phyloP scores from a whole-genome alignment of 2,888 invertebrate species.

The Panzeria rudis region DNA sequence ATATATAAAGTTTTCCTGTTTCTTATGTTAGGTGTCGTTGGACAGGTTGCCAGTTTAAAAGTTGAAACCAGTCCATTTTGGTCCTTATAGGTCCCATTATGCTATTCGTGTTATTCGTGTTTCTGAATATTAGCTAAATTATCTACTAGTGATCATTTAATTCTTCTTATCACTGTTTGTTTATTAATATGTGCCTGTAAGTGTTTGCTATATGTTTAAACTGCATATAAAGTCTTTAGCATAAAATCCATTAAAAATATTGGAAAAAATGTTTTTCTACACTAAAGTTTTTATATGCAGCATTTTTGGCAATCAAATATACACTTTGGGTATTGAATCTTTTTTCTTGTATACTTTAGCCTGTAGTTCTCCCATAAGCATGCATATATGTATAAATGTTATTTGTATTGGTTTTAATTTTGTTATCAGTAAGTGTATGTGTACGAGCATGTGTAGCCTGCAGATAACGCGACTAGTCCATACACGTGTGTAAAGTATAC shows the following conservation, averaged over 20 bases:
- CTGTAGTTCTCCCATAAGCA: background rate
- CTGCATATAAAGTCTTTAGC: conserved; percentile 65
- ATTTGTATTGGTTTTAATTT: conserved; percentile 67
- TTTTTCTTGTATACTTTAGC: conserved; percentile 14
- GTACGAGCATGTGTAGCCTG: conserved; percentile 1
- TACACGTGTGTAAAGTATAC: too few species aligned
- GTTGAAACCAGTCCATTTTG: too few species aligned
- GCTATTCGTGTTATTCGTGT: too few species aligned
- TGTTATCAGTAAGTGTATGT: conserved; percentile 36
- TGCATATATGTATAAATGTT: background rate
- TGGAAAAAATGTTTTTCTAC: conserved; percentile 52
- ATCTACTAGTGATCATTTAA: background rate
- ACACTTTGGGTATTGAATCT: conserved; percentile 40
- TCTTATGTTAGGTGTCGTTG: too few species aligned
- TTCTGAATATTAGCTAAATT: too few species aligned
- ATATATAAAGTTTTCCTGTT: too few species aligned
- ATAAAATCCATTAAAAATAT: conserved; percentile 71
- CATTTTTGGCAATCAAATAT: conserved; percentile 66
- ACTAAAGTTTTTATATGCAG: conserved; percentile 32
- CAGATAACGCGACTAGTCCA: too few species aligned
- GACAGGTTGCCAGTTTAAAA: too few species aligned
- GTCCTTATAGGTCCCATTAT: too few species aligned
- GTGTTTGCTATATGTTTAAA: conserved; percentile 42
- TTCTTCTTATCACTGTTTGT: conserved; percentile 20
- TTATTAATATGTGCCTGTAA: background rate